Evolutionary conservation across 2,113 vertebrate species (phyloP).

Genomic region (Balaenoptera acutorostrata): DNA sequence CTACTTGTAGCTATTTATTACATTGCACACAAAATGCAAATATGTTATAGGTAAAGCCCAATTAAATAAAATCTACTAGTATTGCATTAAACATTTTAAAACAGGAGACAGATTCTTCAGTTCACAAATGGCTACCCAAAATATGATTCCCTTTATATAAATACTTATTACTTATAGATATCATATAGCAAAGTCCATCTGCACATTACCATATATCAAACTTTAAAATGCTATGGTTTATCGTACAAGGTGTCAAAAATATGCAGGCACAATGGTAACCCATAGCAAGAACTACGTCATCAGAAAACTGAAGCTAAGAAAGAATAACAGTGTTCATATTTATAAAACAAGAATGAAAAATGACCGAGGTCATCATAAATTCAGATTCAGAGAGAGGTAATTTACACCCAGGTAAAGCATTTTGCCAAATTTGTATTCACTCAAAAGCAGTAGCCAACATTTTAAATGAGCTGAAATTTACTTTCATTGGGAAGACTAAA

Average conservation of each 20-base stretch:
- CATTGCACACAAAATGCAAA: background rate
- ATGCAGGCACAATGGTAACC: background rate
- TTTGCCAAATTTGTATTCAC: constrained; percentile 45
- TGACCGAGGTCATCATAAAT: background rate
- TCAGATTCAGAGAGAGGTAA: background rate
- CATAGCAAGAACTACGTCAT: background rate
- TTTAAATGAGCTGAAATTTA: constrained; percentile 49
- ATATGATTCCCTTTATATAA: background rate
- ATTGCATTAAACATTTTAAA: background rate
- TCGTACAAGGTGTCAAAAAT: background rate
- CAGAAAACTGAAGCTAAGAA: background rate
- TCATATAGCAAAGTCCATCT: background rate
- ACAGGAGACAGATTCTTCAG: background rate
- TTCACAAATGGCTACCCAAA: background rate
- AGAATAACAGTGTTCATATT: background rate
- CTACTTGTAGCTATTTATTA: background rate
- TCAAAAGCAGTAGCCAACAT: constrained; percentile 35
- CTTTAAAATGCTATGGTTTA: background rate
- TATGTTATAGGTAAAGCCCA: background rate
- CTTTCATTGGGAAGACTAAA: constrained; percentile 52
- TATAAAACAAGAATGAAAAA: constrained; percentile 15
- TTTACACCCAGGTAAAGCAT: constrained; percentile 39
- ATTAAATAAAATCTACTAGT: background rate
- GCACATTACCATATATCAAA: background rate
- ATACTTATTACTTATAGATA: background rate